Percentiles rank a stretch among this genome's conserved stretches.
Conservation (phyloP, 2,113 vertebrate species). For the Chelonoidis abingdonii region DNA sequence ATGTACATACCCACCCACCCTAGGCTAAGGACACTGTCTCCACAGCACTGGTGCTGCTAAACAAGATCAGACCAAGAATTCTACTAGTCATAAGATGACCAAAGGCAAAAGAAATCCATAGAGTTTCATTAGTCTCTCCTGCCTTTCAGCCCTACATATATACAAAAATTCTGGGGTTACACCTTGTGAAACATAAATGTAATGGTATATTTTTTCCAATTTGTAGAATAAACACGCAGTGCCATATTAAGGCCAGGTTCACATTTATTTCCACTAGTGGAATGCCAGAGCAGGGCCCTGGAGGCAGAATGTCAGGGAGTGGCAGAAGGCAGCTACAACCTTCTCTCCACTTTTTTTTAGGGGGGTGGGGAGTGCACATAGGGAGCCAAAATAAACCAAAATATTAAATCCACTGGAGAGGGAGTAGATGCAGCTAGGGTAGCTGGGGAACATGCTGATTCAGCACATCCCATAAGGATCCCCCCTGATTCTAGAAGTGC, state of each 20-base stretch:
- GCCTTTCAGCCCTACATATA: neutral
- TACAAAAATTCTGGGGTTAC: neutral
- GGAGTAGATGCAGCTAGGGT: neutral
- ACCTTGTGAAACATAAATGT: neutral
- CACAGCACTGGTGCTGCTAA: neutral
- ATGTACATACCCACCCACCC: neutral
- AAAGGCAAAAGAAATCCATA: neutral
- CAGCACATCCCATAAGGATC: neutral
- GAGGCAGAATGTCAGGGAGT: rapidly evolving
- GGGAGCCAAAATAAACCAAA: neutral
- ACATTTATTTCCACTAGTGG: neutral
- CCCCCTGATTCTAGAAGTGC: neutral
- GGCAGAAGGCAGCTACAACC: neutral
- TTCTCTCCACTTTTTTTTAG: neutral
- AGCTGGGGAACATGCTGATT: neutral
- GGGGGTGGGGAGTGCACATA: too few relatives aligned
- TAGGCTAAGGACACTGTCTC: neutral
- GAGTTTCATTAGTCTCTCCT: neutral
- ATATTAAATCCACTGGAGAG: neutral
- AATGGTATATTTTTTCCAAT: neutral
- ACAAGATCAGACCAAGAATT: neutral
- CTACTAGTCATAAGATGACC: neutral
- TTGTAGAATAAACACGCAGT: neutral
- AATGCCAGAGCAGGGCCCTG: neutral
- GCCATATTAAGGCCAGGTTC: neutral